phyloP scores from a whole-genome alignment of 2,113 vertebrate genomes.

The Tympanuchus pallidicinctus region DNA sequence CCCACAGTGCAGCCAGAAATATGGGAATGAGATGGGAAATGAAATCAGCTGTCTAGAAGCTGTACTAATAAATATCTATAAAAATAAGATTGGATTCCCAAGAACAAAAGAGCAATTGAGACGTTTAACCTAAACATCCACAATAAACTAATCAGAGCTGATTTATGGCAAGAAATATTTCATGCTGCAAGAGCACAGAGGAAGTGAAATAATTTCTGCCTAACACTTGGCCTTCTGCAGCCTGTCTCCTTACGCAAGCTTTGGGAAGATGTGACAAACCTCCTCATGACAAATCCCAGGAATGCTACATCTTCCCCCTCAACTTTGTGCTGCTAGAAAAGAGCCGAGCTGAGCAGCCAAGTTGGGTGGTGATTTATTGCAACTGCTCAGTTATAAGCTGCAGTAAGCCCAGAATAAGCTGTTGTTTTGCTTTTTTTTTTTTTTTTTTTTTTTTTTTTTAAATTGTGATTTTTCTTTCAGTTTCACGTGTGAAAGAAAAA shows the following conservation, averaged over 20 bases:
- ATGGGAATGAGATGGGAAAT: slow-evolving; percentile 29
- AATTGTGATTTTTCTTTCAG: slow-evolving; percentile 33
- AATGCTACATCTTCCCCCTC: slow-evolving; percentile 40
- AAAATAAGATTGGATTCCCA: background rate
- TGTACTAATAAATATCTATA: slow-evolving; percentile 29
- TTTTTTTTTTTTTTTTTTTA: background rate
- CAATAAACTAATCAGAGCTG: slow-evolving; percentile 48
- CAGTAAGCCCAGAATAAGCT: slow-evolving; percentile 5
- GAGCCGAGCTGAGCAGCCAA: background rate
- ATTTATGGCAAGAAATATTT: slow-evolving; percentile 1
- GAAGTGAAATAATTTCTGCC: slow-evolving; percentile 60
- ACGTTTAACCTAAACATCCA: slow-evolving; percentile 32
- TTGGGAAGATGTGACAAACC: slow-evolving; percentile 21
- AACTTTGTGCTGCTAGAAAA: slow-evolving; percentile 1
- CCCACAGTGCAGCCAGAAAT: slow-evolving; percentile 31
- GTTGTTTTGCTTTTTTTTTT: background rate
- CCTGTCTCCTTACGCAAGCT: slow-evolving; percentile 3
- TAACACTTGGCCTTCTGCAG: slow-evolving; percentile 13
- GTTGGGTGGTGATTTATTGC: slow-evolving; percentile 34
- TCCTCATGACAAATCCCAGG: slow-evolving; percentile 44
- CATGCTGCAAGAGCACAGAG: background rate
- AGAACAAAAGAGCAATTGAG: slow-evolving; percentile 46
- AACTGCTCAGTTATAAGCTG: background rate
- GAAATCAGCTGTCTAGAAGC: slow-evolving; percentile 38
- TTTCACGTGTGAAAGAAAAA: background rate